These are phyloP conservation scores for Mya arenaria DNA, from an alignment of 1,140 invertebrate genomes.

Conservation along the genomic window DNA sequence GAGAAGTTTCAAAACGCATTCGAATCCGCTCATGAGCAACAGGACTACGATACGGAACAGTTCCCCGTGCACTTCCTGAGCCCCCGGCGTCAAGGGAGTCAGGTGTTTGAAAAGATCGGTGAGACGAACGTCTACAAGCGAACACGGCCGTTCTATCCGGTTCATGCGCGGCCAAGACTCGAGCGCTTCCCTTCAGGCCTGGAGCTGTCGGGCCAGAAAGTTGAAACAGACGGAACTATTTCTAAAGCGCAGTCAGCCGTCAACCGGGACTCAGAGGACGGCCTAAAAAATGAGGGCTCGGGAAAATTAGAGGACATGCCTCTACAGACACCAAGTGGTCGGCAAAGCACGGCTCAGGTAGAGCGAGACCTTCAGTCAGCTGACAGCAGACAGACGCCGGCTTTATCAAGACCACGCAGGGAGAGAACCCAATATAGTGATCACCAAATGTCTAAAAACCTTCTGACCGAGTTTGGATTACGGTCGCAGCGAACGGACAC, in stretches of 20 bases:
- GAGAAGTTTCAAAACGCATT: slow-evolving; percentile 1
- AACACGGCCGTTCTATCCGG: slow-evolving; percentile 11
- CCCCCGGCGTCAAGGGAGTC: neutral
- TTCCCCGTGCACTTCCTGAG: neutral
- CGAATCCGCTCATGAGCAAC: neutral
- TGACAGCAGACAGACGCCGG: neutral
- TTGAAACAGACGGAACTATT: slow-evolving; percentile 21
- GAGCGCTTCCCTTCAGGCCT: slow-evolving; percentile 22
- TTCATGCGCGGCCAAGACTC: neutral
- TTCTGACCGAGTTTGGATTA: slow-evolving; percentile 41
- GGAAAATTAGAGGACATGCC: neutral
- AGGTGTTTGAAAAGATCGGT: slow-evolving; percentile 28
- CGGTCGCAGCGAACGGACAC: slow-evolving; percentile 23
- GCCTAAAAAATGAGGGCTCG: neutral
- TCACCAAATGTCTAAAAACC: slow-evolving; percentile 1
- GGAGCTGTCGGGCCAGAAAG: slow-evolving; percentile 35
- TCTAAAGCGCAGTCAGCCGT: neutral
- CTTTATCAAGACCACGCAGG: neutral
- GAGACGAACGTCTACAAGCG: slow-evolving; percentile 42
- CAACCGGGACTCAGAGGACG: neutral
- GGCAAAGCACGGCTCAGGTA: neutral
- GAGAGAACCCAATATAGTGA: neutral
- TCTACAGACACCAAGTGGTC: neutral
- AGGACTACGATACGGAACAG: slow-evolving; percentile 13
- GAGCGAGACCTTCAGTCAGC: neutral